Evolutionary conservation across 1,140 invertebrate genomes (phyloP).

Genomic region (Musca vetustissima): DNA sequence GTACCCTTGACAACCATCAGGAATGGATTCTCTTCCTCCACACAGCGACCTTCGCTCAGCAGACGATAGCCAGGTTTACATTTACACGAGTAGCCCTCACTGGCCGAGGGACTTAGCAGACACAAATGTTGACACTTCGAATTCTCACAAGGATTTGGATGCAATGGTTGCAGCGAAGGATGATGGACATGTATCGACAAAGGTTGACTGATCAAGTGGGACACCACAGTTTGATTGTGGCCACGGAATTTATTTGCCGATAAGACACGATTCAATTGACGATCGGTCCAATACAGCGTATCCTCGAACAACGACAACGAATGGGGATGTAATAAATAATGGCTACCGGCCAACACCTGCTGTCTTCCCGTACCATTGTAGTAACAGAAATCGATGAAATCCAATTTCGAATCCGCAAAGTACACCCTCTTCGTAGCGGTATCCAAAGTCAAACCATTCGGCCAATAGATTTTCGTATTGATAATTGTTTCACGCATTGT

Average conservation of each 20-base stretch:
- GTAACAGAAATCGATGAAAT: slow-evolving; percentile 97
- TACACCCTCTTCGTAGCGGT: slow-evolving; percentile 92
- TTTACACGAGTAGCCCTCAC: slow-evolving; percentile 80
- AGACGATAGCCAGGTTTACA: slow-evolving; percentile 86
- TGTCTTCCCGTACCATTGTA: slow-evolving; percentile 91
- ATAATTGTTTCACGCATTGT: slow-evolving; percentile 84
- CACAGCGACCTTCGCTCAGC: slow-evolving; percentile 71
- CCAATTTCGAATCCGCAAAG: slow-evolving; percentile 96
- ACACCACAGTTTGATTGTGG: slow-evolving; percentile 88
- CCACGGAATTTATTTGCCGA: slow-evolving; percentile 91
- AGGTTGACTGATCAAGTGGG: slow-evolving; percentile 91
- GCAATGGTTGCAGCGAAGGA: slow-evolving; percentile 86
- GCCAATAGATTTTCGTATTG: slow-evolving; percentile 97
- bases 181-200: slow-evolving; percentile 94
- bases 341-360: slow-evolving; percentile 83
- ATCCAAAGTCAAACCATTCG: slow-evolving; percentile 94
- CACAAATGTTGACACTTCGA: slow-evolving; percentile 89
- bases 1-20: slow-evolving; percentile 88
- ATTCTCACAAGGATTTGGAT: slow-evolving; percentile 78
- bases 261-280: slow-evolving; percentile 84
- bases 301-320: slow-evolving; percentile 92
- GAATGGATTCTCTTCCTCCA: slow-evolving; percentile 84
- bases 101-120: slow-evolving; percentile 73
- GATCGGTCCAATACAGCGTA: slow-evolving; percentile 94
- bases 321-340: slow-evolving; percentile 94